Evolutionary conservation across 2,888 invertebrate genomes (phyloP).

Genomic region (Bursaphelenchus okinawaensis): DNA sequence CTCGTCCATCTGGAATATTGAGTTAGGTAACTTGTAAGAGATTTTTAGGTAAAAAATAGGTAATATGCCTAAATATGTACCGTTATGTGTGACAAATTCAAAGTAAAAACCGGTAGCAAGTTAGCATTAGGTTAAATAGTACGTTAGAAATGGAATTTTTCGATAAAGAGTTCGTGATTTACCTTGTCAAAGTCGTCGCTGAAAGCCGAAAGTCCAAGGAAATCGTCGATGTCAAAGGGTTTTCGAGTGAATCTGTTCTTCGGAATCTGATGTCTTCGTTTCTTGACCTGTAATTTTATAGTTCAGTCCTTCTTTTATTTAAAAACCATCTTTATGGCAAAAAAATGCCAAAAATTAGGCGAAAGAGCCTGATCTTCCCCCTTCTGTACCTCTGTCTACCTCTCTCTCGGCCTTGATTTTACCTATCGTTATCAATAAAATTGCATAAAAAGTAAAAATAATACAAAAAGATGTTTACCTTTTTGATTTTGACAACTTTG

Average conservation of each 20-base stretch:
- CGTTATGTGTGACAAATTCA: too few species aligned
- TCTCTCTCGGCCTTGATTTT: not conserved
- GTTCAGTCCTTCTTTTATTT: too few species aligned
- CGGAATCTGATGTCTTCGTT: constrained; percentile 29
- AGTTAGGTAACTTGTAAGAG: too few species aligned
- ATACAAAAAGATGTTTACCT: not conserved
- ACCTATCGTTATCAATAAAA: not conserved
- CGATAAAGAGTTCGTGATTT: not conserved
- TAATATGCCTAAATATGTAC: too few species aligned
- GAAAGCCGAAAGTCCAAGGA: constrained; percentile 42
- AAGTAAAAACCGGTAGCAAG: too few species aligned
- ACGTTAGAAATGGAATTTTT: not conserved
- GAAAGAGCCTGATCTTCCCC: too few species aligned
- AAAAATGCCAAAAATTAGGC: too few species aligned
- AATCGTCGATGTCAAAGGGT: constrained; percentile 43
- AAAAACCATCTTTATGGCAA: too few species aligned
- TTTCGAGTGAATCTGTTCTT: constrained; percentile 35
- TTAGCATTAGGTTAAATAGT: too few species aligned
- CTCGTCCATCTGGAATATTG: constrained; percentile 33
- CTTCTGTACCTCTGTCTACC: too few species aligned
- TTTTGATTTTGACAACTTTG: constrained; percentile 11
- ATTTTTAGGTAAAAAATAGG: too few species aligned
- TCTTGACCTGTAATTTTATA: constrained; percentile 9
- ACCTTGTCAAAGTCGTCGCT: constrained; percentile 35
- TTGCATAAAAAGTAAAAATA: not conserved